Base-by-base conservation (phyloP, 2,888 invertebrate genomes). In the Cylindroiulus punctatus region DNA sequence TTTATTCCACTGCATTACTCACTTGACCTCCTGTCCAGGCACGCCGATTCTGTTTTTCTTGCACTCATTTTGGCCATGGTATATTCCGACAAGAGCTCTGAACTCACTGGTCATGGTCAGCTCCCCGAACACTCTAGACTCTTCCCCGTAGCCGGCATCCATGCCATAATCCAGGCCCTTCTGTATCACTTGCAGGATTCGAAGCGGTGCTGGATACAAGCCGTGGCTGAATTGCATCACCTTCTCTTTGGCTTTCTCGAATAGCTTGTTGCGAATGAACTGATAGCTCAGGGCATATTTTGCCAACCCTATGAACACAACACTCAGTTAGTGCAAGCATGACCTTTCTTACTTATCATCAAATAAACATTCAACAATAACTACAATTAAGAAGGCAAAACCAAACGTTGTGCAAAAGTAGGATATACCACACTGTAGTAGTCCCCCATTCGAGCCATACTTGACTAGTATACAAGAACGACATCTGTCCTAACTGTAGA, bases 21-120 rank as follows among this genome's bases (percentile, higher is more conserved):
- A 95, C 95, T 98, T 95, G 0, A 95, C 93, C 89, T 93, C 92
- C 88, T 92, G 93, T 90, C 94, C 90, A 0, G 98, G 96, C 89
- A 94, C 94, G 86, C 99, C 99, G 91, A 98, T 99, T 89, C 96
- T 94, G 92, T 99, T 99, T 91, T 98, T 99, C 92, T 99, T 99
- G 91, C 99, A 99, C 89, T 98, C 96, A 0, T 98, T 99, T 91
- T 98, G 98, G 42, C 99, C 99, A 90, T 96, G 94, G 92, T 98
- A 99, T 5, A 99, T 93, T 86, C 96, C 95, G 89, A 98, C 96
- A 17, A 99, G 93, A 0, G 99, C 99, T 91, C 95, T 96, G 87
- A 96, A 95, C 91, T 99, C 95, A 0, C 95, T 94, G 0, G 99
- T 98, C 93, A 96, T 95, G 0, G 96, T 95, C 17, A 99, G 92